Evolutionary conservation across 2,113 vertebrate genomes (phyloP), one percentile per base, ranked within the genome.

Genomic region (Nothocercus nigrocapillus): DNA sequence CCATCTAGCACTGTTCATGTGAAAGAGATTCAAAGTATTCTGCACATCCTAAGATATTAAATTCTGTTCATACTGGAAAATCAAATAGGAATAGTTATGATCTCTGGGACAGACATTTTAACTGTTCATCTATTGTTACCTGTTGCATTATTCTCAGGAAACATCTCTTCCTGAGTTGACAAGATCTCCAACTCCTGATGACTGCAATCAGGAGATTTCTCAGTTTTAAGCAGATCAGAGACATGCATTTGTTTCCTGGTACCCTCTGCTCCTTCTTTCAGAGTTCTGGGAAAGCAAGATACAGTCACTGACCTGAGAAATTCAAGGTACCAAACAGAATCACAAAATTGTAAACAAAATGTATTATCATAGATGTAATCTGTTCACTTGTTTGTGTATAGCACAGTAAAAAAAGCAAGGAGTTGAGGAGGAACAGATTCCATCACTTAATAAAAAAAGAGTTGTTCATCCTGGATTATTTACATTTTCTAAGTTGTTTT

Each of bases 131-230:
- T 54, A 2, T 11, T 45, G 18, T 92, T 97, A 98, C 98, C 98
- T 98, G 97, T 67, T 93, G 83, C 87, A 56, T 88, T 93, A 85
- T 74, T 97, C 86, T 98, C 98, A 3, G 98, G 98, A 93, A 99
- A 99, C 96, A 99, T 92, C 84, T 99, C 99, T 74, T 99, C 98
- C 94, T 99, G 99, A 34, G 98, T 99, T 62, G 99, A 99, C 74
- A 98, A 90, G 72, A 98, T 68, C 86, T 98, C 98, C 13, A 85
- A 84, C 51, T 98, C 98, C 70, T 98, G 93, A 2, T 76, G 89
- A 85, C 70, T 94, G 67, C 95, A 93, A 49, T 51, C 82, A 18
- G 59, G 25, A 9, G 75, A 45, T 28, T 95, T 89, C 79, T 96
- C 93, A 51, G 82, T 8, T 97, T 98, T 90, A 97, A 94, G 82